Conservation (phyloP, 1,140 invertebrate genomes). For the Coenobita brevimanus region DNA sequence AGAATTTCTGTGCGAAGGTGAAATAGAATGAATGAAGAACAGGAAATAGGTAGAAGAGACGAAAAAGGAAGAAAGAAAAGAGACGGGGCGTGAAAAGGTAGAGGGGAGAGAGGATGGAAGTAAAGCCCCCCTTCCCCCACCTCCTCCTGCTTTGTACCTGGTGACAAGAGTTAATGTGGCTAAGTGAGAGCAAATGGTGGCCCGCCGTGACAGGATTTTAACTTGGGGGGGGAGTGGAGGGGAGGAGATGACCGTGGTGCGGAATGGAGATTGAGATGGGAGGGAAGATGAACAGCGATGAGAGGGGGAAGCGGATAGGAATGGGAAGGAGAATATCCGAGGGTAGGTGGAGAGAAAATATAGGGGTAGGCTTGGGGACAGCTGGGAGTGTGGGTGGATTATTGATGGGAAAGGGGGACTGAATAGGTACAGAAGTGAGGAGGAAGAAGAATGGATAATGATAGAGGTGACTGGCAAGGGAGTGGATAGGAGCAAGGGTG, state of each 20-base stretch:
- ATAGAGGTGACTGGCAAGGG: too few species aligned
- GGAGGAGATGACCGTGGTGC: too few species aligned
- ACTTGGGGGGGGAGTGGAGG: background rate
- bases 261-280: too few species aligned
- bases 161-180: conserved; percentile 59
- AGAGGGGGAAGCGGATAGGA: too few species aligned
- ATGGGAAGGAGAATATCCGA: background rate
- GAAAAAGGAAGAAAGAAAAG: background rate
- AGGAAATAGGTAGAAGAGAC: background rate
- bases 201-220: conserved; percentile 43
- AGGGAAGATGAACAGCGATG: too few species aligned
- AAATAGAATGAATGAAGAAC: too few species aligned
- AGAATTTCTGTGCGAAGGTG: too few species aligned
- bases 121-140: too few species aligned
- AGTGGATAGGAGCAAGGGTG: too few species aligned
- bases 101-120: background rate
- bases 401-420: background rate
- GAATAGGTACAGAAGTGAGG: background rate
- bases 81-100: too few species aligned
- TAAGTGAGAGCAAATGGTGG: conserved; percentile 56
- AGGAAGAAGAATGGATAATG: too few species aligned
- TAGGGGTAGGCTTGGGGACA: background rate
- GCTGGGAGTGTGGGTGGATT: background rate
- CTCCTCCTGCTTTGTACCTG: conserved; percentile 51
- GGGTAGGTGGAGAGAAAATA: background rate